Conservation (phyloP, 2,888 invertebrate genomes). For the Sminthurides aquaticus region DNA sequence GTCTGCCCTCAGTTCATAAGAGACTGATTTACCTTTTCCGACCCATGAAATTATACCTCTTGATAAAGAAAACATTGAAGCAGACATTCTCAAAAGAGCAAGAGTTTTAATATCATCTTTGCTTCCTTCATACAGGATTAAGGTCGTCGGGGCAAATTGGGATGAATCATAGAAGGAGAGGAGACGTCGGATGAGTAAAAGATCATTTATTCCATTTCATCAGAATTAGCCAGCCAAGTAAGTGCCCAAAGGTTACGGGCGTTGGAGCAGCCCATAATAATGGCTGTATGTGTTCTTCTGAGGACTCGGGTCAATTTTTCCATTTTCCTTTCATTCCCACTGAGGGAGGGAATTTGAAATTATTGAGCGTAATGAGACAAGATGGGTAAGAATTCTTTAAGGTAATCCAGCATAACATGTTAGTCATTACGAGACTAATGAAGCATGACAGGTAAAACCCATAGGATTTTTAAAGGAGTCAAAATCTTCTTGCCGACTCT, state of each 20-base stretch:
- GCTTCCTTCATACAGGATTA: too few relatives aligned
- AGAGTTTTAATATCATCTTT: too few relatives aligned
- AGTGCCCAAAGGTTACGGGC: too few relatives aligned
- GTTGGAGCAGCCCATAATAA: slow-evolving; percentile 5
- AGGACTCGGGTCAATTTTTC: slow-evolving; percentile 21
- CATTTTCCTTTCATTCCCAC: slow-evolving; percentile 19
- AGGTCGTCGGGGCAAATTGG: too few relatives aligned
- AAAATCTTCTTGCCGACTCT: background rate
- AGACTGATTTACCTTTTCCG: too few relatives aligned
- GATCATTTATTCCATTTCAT: too few relatives aligned
- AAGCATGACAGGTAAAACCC: slow-evolving; percentile 41
- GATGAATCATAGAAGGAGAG: too few relatives aligned
- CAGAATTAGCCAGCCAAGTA: background rate
- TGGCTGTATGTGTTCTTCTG: slow-evolving; percentile 13
- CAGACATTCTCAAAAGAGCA: too few relatives aligned
- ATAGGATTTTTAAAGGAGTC: slow-evolving; percentile 23
- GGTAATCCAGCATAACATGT: slow-evolving; percentile 23
- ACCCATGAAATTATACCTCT: too few relatives aligned
- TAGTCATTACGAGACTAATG: slow-evolving; percentile 40
- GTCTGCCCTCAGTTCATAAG: too few relatives aligned
- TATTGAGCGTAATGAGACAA: slow-evolving; percentile 25
- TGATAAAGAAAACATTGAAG: too few relatives aligned
- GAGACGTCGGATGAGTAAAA: too few relatives aligned
- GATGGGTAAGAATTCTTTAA: slow-evolving; percentile 21
- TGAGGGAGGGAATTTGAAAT: slow-evolving; percentile 20